Percentiles rank a stretch among this genome's conserved stretches.
These are phyloP conservation scores for Callinectes sapidus DNA, from an alignment of 2,888 invertebrate genomes.

Conservation along the genomic window DNA sequence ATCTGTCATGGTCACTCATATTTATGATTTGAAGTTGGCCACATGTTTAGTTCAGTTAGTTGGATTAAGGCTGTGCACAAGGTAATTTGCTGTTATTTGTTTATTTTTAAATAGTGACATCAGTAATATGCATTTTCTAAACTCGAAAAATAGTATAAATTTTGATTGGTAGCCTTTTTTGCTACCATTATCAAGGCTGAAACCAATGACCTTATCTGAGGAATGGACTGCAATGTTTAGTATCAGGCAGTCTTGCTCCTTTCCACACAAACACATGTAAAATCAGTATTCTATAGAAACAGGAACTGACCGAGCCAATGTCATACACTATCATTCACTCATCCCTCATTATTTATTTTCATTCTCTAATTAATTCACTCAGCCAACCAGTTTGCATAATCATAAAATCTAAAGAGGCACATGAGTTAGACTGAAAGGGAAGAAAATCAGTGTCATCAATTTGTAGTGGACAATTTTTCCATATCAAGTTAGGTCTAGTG, in stretches of 20 bases:
- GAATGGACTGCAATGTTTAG: neutral
- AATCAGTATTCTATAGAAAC: neutral
- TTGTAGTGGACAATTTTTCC: neutral
- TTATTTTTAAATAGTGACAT: neutral
- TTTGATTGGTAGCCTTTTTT: neutral
- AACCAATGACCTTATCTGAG: neutral
- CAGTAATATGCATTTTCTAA: neutral
- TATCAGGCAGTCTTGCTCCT: neutral
- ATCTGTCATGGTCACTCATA: neutral
- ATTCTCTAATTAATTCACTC: neutral
- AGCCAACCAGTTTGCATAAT: neutral
- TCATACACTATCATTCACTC: neutral
- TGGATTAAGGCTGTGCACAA: neutral
- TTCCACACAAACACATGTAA: neutral
- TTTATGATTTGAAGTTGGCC: neutral
- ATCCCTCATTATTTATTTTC: neutral
- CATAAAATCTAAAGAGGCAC: neutral
- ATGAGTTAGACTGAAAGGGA: conserved; percentile 24
- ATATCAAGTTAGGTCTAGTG: conserved; percentile 15
- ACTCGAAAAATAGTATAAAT: neutral
- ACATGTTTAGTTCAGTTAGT: neutral
- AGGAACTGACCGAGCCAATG: neutral
- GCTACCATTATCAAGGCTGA: neutral
- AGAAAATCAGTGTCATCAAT: neutral
- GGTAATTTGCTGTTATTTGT: neutral